Evolutionary conservation across 64 coral and sea anemone genomes (phyloP).

Genomic region (Pachyseris speciosa): DNA sequence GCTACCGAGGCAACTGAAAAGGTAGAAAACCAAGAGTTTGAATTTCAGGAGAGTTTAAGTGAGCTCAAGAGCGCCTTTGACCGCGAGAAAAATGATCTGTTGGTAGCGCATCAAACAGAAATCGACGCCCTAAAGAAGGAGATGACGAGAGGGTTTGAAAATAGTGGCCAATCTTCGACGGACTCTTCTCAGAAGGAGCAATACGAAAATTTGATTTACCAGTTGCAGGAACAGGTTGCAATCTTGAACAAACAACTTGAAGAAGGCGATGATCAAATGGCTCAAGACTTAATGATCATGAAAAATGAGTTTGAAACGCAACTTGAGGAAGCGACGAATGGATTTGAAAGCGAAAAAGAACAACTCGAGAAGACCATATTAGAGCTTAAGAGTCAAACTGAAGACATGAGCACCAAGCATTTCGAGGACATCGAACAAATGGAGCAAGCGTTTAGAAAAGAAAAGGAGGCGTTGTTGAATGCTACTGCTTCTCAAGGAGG

Average conservation of each 20-base stretch:
- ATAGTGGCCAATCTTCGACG: background rate
- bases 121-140: slow-evolving; percentile 30
- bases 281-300: slow-evolving; percentile 74
- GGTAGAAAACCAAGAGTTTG: slow-evolving; percentile 87
- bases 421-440: slow-evolving; percentile 27
- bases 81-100: slow-evolving; percentile 40
- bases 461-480: slow-evolving; percentile 36
- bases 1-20: slow-evolving; percentile 64
- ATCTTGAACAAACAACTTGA: slow-evolving; percentile 7
- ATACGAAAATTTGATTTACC: slow-evolving; percentile 58
- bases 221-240: slow-evolving; percentile 79
- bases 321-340: slow-evolving; percentile 37
- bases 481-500: background rate
- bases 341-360: slow-evolving; percentile 68
- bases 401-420: slow-evolving; percentile 21
- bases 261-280: slow-evolving; percentile 8
- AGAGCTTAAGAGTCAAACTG: slow-evolving; percentile 1
- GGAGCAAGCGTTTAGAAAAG: slow-evolving; percentile 6
- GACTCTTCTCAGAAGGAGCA: slow-evolving; percentile 37
- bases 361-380: background rate
- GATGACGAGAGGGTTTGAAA: slow-evolving; percentile 20
- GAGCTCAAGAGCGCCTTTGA: slow-evolving; percentile 63
- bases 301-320: slow-evolving; percentile 87
- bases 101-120: slow-evolving; percentile 46
- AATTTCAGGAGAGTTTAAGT: slow-evolving; percentile 78